phyloP scores from a whole-genome alignment of 2,113 vertebrate species.

The Nycticryphes semicollaris region DNA sequence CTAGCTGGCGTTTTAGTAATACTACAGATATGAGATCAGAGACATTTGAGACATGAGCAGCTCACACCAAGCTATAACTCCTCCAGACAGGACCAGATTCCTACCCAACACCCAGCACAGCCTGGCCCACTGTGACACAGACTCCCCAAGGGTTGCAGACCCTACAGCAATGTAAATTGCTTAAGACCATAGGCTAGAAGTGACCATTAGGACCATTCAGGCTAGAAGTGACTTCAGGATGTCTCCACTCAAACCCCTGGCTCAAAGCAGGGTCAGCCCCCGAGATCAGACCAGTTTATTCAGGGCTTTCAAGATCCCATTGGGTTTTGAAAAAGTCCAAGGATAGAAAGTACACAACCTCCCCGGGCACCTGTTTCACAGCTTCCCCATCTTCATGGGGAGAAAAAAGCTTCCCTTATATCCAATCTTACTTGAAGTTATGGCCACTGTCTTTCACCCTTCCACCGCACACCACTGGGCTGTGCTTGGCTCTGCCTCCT shows the following conservation, averaged over 20 bases:
- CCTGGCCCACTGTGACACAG: not conserved
- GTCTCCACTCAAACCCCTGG: not conserved
- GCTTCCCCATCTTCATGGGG: not conserved
- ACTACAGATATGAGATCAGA: not conserved
- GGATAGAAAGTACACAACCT: not conserved
- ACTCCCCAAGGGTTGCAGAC: not conserved
- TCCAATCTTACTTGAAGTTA: not conserved
- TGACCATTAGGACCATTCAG: not conserved
- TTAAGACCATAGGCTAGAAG: not conserved
- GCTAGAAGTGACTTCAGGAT: not conserved
- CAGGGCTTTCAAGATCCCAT: not conserved
- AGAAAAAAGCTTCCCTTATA: not conserved
- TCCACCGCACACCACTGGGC: not conserved
- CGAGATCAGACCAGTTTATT: not conserved
- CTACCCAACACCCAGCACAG: not conserved
- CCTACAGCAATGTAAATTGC: not conserved
- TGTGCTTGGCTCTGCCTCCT: not conserved
- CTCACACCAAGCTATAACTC: not conserved
- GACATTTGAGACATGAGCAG: not conserved
- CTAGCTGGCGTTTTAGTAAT: not conserved
- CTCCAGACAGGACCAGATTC: not conserved
- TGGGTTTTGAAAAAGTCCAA: not conserved
- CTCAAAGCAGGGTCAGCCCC: not conserved
- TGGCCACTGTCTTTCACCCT: not conserved
- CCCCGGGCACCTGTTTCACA: not conserved